A percentile compares a stretch with the other conserved stretches of the same genome.
Evolutionary conservation across 1,140 invertebrate species (phyloP).

Genomic region (Danaus melanippus): DNA sequence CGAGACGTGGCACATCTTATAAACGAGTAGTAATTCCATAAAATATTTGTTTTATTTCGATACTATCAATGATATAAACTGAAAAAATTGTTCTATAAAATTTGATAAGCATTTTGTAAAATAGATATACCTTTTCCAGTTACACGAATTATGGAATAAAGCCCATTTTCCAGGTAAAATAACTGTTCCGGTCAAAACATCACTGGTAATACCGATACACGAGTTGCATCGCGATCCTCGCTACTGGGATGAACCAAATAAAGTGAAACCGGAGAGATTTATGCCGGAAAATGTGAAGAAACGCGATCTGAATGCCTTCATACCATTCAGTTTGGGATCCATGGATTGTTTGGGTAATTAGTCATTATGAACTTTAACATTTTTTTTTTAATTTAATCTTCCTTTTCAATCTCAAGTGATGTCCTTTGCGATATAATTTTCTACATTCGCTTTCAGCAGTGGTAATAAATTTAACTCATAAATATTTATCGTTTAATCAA

Average conservation of each 20-base stretch:
- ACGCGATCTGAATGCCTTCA: conserved; percentile 46
- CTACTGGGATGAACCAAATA: conserved; percentile 75
- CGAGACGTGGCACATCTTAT: no score
- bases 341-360: conserved; percentile 58
- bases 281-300: conserved; percentile 51
- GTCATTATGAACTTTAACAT: no score
- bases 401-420: not conserved
- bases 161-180: conserved; percentile 30
- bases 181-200: conserved; percentile 50
- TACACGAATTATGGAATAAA: no score
- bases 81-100: no score
- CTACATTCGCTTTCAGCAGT: not conserved
- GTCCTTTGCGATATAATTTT: not conserved
- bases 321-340: conserved; percentile 61
- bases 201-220: conserved; percentile 62
- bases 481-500: no score
- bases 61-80: no score
- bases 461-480: no score
- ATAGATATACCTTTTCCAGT: no score
- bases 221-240: conserved; percentile 75
- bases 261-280: conserved; percentile 73
- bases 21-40: no score
- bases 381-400: not conserved
- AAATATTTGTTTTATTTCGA: no score
- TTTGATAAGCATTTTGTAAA: no score